Evolutionary conservation across 2,888 invertebrate species (phyloP).

Genomic region (Cremastinae sp.): DNA sequence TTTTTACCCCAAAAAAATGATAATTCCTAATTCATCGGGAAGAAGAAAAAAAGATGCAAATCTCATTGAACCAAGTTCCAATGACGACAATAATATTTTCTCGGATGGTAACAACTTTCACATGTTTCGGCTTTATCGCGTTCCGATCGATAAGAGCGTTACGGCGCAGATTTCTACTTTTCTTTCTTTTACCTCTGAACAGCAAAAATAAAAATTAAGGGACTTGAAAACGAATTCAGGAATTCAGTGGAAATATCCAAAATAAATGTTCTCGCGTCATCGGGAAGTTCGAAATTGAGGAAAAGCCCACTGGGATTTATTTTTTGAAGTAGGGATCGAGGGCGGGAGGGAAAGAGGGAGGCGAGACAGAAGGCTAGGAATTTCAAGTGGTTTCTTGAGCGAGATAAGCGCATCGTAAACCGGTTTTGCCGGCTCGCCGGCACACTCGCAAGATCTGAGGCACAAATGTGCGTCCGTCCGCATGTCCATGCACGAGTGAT

Average conservation of each 20-base stretch:
- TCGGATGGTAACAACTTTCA: too few relatives aligned
- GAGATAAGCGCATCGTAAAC: slow-evolving; percentile 44
- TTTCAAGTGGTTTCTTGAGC: slow-evolving; percentile 36
- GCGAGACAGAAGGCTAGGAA: slow-evolving; percentile 47
- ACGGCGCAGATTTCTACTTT: neutral
- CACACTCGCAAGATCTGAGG: slow-evolving; percentile 2
- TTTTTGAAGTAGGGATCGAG: too few relatives aligned
- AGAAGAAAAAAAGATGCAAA: too few relatives aligned
- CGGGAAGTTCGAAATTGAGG: neutral
- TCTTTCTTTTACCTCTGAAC: neutral
- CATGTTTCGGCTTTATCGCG: too few relatives aligned
- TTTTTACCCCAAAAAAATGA: too few relatives aligned
- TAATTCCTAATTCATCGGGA: too few relatives aligned
- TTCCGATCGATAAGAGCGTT: neutral
- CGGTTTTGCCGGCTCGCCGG: slow-evolving; percentile 45
- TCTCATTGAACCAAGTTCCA: too few relatives aligned
- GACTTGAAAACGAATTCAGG: neutral
- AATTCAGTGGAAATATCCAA: too few relatives aligned
- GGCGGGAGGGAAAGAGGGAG: neutral
- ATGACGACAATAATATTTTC: too few relatives aligned
- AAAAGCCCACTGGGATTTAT: slow-evolving; percentile 9
- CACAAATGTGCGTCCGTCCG: neutral
- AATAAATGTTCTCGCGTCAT: neutral
- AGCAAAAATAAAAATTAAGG: neutral
- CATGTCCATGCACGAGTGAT: neutral